These are phyloP conservation scores for Hemaris fuciformis DNA, from an alignment of 2,888 invertebrate genomes.

Conservation along the genomic window DNA sequence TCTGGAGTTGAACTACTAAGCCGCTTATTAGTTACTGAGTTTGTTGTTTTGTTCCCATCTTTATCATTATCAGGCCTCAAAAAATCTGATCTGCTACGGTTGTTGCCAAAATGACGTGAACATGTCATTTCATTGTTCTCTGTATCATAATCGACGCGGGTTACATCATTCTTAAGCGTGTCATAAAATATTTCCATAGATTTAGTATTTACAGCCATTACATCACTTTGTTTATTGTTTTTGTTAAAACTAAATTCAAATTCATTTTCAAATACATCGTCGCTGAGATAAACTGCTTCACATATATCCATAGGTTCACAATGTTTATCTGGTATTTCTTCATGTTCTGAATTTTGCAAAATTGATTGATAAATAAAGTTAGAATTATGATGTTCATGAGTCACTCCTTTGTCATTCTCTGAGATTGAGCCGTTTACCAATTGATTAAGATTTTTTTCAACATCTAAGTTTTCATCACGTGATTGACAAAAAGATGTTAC, in stretches of 20 bases:
- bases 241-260: background rate
- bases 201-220: background rate
- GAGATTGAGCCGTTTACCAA: background rate
- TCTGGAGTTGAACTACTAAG: background rate
- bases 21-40: background rate
- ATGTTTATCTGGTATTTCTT: too few relatives aligned
- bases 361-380: background rate
- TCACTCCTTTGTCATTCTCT: background rate
- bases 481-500: background rate
- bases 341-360: background rate
- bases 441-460: background rate
- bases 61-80: background rate
- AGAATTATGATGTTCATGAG: background rate
- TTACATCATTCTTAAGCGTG: background rate
- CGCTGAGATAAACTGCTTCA: conserved; percentile 33
- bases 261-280: background rate
- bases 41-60: background rate
- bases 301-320: conserved; percentile 40
- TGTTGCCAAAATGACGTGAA: conserved; percentile 35
- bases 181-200: background rate
- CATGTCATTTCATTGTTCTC: background rate
- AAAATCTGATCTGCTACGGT: background rate
- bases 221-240: background rate
- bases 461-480: background rate
- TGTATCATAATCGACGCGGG: background rate